A percentile compares a stretch with the other conserved stretches of the same genome.
phyloP scores from a whole-genome alignment of 2,113 vertebrate species.

The Platysteira castanea region DNA sequence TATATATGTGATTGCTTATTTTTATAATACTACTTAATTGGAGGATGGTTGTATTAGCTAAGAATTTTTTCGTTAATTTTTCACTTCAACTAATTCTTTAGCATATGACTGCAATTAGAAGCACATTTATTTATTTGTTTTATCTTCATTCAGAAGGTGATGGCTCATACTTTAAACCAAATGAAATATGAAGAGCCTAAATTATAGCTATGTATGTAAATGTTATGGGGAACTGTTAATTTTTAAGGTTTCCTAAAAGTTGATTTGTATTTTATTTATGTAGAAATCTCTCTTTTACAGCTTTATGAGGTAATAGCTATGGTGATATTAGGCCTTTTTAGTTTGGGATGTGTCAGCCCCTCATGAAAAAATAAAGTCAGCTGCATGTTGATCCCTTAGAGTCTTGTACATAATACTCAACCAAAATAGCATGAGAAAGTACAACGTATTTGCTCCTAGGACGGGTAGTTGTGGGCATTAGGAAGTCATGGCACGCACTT shows the following conservation, averaged over 20 bases:
- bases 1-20: background rate
- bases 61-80: background rate
- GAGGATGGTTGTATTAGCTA: background rate
- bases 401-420: background rate
- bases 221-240: background rate
- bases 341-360: background rate
- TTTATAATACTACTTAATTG: background rate
- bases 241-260: background rate
- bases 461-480: background rate
- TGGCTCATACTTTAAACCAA: background rate
- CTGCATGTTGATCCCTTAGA: background rate
- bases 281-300: background rate
- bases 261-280: background rate
- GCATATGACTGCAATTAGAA: background rate
- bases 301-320: background rate
- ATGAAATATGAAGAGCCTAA: background rate
- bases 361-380: background rate
- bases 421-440: background rate
- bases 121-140: background rate
- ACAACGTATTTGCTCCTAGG: background rate
- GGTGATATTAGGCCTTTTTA: background rate
- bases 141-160: background rate
- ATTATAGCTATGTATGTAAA: background rate
- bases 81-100: background rate
- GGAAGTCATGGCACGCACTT: background rate